Evolutionary conservation across 2,888 invertebrate genomes (phyloP).

Genomic region (Chymomyza caudatula): DNA sequence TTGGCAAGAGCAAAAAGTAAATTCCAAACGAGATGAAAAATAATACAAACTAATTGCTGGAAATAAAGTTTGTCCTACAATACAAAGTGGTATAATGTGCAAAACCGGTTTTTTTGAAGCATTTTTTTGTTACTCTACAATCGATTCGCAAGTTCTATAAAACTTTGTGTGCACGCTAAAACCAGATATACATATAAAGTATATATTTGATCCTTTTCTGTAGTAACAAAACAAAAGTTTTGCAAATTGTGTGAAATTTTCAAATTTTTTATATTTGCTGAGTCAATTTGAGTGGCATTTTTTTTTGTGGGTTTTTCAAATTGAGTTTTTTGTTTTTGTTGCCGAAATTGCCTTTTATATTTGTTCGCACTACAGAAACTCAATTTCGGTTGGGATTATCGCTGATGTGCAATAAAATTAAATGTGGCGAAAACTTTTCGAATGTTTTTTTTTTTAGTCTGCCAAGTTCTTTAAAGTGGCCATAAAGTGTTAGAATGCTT

Average conservation of each 20-base stretch:
- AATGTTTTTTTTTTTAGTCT: constrained; percentile 9
- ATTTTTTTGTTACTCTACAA: not conserved
- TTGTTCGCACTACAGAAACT: constrained; percentile 26
- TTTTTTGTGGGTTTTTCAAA: constrained; percentile 24
- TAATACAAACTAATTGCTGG: constrained; percentile 63
- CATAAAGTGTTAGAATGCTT: not conserved
- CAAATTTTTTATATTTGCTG: constrained; percentile 33
- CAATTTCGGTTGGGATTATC: constrained; percentile 67
- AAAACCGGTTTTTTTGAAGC: constrained; percentile 13
- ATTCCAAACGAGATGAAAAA: constrained; percentile 47
- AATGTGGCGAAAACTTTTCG: constrained; percentile 46
- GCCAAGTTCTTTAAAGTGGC: not conserved
- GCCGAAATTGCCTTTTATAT: constrained; percentile 8
- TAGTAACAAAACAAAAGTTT: constrained; percentile 36
- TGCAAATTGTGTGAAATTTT: constrained; percentile 41
- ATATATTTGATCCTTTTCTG: not conserved
- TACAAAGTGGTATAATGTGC: constrained; percentile 40
- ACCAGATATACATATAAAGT: not conserved
- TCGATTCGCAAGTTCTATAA: constrained; percentile 31
- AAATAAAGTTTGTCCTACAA: constrained; percentile 53
- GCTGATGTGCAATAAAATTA: constrained; percentile 61
- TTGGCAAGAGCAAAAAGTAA: constrained; percentile 16
- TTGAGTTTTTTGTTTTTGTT: constrained; percentile 40
- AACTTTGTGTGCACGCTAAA: constrained; percentile 34
- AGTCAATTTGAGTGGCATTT: constrained; percentile 22